A percentile compares a stretch with the other conserved stretches of the same genome.
phyloP scores from a whole-genome alignment of 2,113 vertebrate genomes.

The Indicator maculatus region DNA sequence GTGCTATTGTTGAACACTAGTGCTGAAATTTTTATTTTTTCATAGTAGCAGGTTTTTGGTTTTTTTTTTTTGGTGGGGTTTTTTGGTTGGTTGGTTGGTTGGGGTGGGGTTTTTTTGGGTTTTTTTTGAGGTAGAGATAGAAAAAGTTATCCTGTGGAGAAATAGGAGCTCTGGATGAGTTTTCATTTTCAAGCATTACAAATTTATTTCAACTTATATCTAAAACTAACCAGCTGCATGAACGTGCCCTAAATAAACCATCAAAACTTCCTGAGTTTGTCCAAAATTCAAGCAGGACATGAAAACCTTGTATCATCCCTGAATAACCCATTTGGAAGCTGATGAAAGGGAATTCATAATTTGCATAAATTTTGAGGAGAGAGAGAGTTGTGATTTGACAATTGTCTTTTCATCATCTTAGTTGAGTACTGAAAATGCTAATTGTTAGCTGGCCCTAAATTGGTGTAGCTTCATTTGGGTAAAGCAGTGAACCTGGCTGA shows the following conservation, averaged over 20 bases:
- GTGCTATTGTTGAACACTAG: background rate
- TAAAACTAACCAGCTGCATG: background rate
- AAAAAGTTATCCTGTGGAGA: background rate
- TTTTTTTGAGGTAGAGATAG: background rate
- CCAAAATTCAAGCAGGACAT: background rate
- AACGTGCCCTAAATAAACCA: background rate
- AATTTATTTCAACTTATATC: background rate
- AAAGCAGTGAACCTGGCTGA: background rate
- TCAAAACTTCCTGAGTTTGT: background rate
- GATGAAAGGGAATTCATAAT: background rate
- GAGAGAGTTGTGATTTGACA: background rate
- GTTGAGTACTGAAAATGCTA: background rate
- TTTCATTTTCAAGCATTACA: background rate
- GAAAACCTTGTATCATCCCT: background rate
- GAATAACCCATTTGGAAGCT: background rate
- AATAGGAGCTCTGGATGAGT: background rate
- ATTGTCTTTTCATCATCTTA: background rate
- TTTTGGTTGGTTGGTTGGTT: too few species aligned
- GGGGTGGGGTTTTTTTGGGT: too few species aligned
- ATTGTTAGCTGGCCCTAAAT: background rate
- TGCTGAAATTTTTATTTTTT: background rate
- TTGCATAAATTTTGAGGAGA: background rate
- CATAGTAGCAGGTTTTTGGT: background rate
- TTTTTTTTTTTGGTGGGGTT: too few species aligned
- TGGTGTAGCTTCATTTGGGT: background rate